These are phyloP conservation scores for Pycnonotus jocosus DNA, from an alignment of 2,113 vertebrate species.

Conservation along the genomic window DNA sequence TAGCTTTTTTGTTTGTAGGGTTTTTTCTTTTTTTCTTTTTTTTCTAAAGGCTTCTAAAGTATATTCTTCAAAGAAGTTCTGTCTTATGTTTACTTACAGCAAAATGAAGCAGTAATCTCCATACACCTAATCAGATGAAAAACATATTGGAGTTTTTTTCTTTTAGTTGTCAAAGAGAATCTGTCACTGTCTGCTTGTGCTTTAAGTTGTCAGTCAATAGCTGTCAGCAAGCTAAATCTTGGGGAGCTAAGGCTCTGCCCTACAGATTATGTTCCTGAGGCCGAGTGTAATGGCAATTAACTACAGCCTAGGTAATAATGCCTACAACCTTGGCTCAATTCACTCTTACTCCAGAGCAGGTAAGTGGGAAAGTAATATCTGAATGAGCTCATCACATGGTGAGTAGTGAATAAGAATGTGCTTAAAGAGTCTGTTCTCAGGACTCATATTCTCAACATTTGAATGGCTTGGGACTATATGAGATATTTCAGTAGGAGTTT, in stretches of 20 bases:
- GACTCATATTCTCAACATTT: neutral
- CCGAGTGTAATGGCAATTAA: neutral
- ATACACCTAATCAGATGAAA: neutral
- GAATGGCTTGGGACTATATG: neutral
- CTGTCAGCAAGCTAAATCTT: neutral
- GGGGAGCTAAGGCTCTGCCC: neutral
- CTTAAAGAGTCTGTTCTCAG: neutral
- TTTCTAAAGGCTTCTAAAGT: neutral
- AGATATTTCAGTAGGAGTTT: neutral
- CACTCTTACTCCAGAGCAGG: neutral
- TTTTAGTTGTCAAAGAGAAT: neutral
- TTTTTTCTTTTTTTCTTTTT: neutral
- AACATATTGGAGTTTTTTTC: neutral
- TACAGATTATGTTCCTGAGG: neutral
- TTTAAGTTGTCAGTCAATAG: neutral
- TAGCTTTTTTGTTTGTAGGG: neutral
- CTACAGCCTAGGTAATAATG: neutral
- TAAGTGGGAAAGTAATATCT: neutral
- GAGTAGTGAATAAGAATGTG: neutral
- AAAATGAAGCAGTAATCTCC: neutral
- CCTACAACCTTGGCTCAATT: neutral
- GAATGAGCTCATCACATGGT: neutral
- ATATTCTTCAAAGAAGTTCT: slow-evolving; percentile 1
- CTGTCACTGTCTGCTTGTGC: neutral
- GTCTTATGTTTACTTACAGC: slow-evolving; percentile 27